Evolutionary conservation across 2,888 invertebrate genomes (phyloP).

Genomic region (Andricus quercusramuli): DNA sequence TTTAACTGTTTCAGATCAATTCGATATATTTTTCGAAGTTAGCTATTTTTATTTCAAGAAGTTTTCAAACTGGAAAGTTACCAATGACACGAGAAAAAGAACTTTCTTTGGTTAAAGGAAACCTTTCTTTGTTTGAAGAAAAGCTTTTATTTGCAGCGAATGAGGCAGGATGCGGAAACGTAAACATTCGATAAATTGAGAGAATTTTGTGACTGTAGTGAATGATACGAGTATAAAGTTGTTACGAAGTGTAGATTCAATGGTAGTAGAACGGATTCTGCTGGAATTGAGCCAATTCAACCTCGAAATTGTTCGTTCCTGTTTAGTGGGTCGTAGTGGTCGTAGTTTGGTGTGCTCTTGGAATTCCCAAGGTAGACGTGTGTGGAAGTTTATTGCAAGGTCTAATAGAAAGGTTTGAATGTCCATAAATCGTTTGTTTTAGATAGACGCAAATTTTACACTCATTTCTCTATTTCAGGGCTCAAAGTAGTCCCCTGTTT

Average conservation of each 20-base stretch:
- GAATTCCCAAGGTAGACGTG: slow-evolving; percentile 15
- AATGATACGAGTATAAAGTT: too few relatives aligned
- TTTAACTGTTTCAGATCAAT: neutral
- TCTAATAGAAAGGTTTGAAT: neutral
- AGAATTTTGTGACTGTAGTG: neutral
- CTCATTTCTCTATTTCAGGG: too few relatives aligned
- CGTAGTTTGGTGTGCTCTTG: slow-evolving; percentile 1
- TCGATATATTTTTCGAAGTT: neutral
- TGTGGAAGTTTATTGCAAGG: neutral
- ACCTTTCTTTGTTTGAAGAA: neutral
- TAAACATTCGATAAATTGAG: neutral
- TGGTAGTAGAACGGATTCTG: slow-evolving; percentile 20
- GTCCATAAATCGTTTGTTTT: neutral
- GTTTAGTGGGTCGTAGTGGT: slow-evolving; percentile 3
- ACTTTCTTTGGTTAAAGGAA: neutral
- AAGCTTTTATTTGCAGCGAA: neutral
- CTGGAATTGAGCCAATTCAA: slow-evolving; percentile 36
- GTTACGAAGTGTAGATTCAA: neutral
- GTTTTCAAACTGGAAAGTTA: neutral
- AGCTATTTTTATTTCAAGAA: neutral
- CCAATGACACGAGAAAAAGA: neutral
- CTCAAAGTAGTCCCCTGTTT: too few relatives aligned
- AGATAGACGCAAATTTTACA: neutral
- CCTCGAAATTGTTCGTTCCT: slow-evolving; percentile 35
- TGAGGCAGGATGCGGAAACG: neutral